Evolutionary conservation across 2,113 vertebrate species (phyloP).

Genomic region (Salvator merianae): DNA sequence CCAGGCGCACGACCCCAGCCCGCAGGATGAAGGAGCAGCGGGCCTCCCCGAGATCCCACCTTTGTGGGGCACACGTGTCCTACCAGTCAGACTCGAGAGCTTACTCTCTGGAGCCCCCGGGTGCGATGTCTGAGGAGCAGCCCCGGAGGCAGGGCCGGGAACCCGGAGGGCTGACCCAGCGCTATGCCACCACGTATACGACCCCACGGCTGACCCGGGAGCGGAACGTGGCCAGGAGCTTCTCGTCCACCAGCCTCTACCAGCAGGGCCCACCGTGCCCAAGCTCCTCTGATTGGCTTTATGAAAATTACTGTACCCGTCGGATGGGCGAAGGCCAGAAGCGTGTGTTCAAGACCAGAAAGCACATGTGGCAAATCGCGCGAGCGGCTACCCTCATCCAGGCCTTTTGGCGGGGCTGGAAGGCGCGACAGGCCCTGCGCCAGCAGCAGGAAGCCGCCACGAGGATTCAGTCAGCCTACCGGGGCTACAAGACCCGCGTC

Average conservation of each 20-base stretch:
- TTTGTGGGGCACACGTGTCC: neutral
- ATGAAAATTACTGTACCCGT: neutral
- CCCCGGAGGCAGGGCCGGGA: neutral
- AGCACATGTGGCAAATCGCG: neutral
- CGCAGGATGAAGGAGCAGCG: neutral
- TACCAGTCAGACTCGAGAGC: neutral
- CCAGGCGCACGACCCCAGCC: neutral
- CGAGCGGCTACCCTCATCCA: constrained; percentile 27
- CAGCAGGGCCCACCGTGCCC: neutral
- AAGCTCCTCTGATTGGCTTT: neutral
- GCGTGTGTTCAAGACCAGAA: constrained; percentile 26
- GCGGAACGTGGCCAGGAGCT: neutral
- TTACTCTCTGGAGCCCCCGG: neutral
- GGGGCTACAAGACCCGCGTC: constrained; percentile 14
- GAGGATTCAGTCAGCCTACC: constrained; percentile 30
- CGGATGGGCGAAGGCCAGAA: constrained; percentile 9
- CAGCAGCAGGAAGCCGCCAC: neutral
- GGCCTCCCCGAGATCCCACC: rapidly evolving
- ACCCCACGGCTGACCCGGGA: neutral
- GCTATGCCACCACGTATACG: rapidly evolving
- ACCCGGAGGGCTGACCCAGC: neutral
- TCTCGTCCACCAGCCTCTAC: neutral
- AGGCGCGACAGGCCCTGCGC: neutral
- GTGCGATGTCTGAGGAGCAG: neutral
- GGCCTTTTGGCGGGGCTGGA: constrained; percentile 36